Evolutionary conservation across 2,113 vertebrate genomes (phyloP).

Genomic region (Mirounga angustirostris): DNA sequence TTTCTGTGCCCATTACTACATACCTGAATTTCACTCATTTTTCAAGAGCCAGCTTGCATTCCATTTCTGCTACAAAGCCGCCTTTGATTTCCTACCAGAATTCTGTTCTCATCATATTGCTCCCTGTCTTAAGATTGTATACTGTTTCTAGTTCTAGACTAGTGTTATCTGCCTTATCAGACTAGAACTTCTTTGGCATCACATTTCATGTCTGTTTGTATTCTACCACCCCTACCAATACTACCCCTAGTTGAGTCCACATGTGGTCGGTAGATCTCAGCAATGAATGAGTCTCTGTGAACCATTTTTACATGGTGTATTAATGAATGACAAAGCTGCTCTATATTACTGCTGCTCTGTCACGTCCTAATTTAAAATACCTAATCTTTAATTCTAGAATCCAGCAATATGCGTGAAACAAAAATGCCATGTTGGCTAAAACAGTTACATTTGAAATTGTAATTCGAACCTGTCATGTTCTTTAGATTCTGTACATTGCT

Average conservation of each 20-base stretch:
- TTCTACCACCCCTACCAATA: fast-evolving
- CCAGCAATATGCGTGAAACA: neutral
- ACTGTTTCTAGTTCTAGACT: neutral
- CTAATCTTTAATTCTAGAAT: constrained; percentile 31
- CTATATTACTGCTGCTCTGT: neutral
- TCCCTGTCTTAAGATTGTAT: neutral
- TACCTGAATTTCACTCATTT: neutral
- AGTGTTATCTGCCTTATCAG: neutral
- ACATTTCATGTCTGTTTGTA: neutral
- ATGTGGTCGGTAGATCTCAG: neutral
- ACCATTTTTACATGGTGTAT: neutral
- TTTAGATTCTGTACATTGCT: neutral
- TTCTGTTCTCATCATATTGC: neutral
- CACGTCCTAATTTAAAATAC: neutral
- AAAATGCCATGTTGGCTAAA: neutral
- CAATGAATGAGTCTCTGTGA: neutral
- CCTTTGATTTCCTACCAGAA: neutral
- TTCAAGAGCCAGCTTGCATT: neutral
- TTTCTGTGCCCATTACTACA: neutral
- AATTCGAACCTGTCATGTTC: neutral
- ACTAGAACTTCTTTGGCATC: neutral
- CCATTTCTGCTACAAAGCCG: neutral
- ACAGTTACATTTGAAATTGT: neutral
- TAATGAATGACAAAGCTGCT: neutral
- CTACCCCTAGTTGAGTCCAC: neutral